Evolutionary conservation across 2,888 invertebrate genomes (phyloP), one percentile per base, ranked within the genome.

Genomic region (Dermolepida albohirtum): DNA sequence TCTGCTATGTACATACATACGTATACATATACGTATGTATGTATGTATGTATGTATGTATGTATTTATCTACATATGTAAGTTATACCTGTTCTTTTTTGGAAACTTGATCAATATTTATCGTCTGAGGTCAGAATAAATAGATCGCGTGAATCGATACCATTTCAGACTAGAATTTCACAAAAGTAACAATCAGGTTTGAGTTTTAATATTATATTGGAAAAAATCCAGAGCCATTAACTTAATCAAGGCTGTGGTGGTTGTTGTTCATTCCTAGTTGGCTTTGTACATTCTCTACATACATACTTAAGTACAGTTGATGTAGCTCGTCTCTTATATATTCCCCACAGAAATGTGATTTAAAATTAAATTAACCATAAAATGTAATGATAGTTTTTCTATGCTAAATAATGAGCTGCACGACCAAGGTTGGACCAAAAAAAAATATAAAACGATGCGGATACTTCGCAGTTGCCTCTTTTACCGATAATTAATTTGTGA

Each of bases 121-220:
- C 54, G 54, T 12, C 22, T n/a, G 51, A 54, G 40, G 54, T 54
- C 54, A 29, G 54, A 54, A 40, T 54, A 54, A 40, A 39, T 54
- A 54, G 54, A 54, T 54, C 54, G 54, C 54, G 54, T 54, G 54
- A 54, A 54, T 54, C 54, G 54, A 54, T 54, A 54, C 40, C 54
- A 54, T 54, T 54, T 40, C 40, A 39, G 40, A 40, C 54, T 54
- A 54, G 54, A 14, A 40, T 54, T 54, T 54, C 54, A 17, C 40
- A n/a, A 54, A 54, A 54, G 40, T 54, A 54, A 54, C 54, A 54
- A 54, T 54, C 54, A 22, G 40, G 40, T 34, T 34, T 1, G 34
- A 34, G 4, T 34, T 34, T 34, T 34, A 50, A 27, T 50, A 11
- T 27, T 27, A 14, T 17, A 17, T 11, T 11, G 50, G 17, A 14